Conservation (phyloP, 2,888 invertebrate species). For the Diaphora mendica region DNA sequence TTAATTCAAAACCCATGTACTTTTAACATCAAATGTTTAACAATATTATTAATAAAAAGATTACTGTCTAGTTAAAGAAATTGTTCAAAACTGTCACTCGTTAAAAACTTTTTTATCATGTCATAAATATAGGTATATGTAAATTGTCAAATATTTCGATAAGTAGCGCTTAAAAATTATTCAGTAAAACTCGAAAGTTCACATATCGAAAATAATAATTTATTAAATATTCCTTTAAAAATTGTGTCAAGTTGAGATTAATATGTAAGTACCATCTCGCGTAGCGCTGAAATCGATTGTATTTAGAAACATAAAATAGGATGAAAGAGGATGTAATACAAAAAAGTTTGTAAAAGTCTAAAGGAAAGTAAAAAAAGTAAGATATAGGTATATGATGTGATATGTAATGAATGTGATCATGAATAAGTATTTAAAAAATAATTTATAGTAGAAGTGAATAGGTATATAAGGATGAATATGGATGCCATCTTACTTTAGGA, state of each 20-base stretch:
- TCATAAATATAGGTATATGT: not conserved
- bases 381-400: not conserved
- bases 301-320: not conserved
- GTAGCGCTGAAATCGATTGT: not conserved
- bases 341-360: not conserved
- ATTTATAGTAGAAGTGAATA: not conserved
- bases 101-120: not conserved
- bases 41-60: not conserved
- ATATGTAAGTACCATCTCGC: not conserved
- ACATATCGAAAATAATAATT: not conserved
- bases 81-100: not conserved
- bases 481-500: not conserved
- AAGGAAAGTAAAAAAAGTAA: not conserved
- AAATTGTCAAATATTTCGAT: not conserved
- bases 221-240: not conserved
- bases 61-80: not conserved
- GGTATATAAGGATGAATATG: not conserved
- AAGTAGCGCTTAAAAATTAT: not conserved
- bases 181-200: not conserved
- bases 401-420: constrained; percentile 1
- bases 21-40: not conserved
- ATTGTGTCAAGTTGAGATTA: not conserved
- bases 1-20: not conserved
- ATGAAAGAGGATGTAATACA: not conserved
- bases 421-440: constrained; percentile 1